Base-by-base conservation (phyloP, 2,888 invertebrate genomes). In the Mamestra brassicae region DNA sequence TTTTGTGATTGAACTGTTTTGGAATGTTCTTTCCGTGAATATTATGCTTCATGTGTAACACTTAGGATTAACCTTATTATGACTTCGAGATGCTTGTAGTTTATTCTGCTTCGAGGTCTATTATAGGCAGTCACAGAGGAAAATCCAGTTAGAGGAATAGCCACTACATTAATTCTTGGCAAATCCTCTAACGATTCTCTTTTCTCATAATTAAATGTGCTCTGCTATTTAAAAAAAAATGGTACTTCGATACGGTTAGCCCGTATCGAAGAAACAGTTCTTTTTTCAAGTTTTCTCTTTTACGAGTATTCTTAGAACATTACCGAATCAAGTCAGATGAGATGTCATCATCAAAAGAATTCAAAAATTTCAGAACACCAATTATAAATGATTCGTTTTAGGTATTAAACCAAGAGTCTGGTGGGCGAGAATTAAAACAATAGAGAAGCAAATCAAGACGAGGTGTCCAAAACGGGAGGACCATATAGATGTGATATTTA, bases 371-470 rank as follows among this genome's bases (percentile, higher is more conserved):
- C 60, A 81, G 74, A 85, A 78, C 45, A 74, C 45, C 86, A 85
- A 86, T 86, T 86, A 86, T 75, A 83, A 82, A 79, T 85, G 58
- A 70, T 76, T 81, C 83, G 63, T 81, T 73, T 86, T 86, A 79
- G 87, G 84, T 69, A 85, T 74, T 76, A 81, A 76, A 80, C 76
- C 64, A 80, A 86, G 55, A 74, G 60, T 58, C n/a, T 60, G 62
- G 87, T 87, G 80, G 87, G 87, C 80, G 87, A 68, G 67, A 78
- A 82, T 87, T 86, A 80, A 87, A 84, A 87, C 86, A 86, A 87
- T 86, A 77, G 86, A 86, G 76, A 81, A 83, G 62, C 72, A 72
- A 82, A 78, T 79, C 85, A 80, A 79, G 84, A 76, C 69, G 52
- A 76, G 72, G 60, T 70, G 34, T 65, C 85, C 85, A 83, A 80